Evolutionary conservation across 1,140 invertebrate genomes (phyloP), one percentile per base, ranked within the genome.

Genomic region (Conus ventricosus): DNA sequence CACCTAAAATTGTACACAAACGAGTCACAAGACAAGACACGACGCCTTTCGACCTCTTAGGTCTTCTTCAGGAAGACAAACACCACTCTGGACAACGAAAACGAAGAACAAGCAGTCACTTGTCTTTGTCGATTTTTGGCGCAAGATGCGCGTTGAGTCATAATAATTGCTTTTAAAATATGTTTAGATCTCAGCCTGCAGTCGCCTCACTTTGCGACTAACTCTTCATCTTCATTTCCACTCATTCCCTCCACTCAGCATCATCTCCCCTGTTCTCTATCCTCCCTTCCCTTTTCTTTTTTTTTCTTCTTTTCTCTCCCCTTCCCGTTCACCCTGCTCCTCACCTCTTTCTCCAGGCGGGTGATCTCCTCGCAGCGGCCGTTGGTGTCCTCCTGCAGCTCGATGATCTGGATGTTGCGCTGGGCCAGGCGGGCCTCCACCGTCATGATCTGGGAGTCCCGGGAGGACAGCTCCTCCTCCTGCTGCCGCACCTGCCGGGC

Each of bases 361-460:
- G 88, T 89, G n/a, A 93, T 90, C n/a, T 91, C 90, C 6, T 89
- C 83, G 86, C 90, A 90, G 67, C 93, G 94, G 5, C 91, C 85
- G 87, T 91, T 92, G 54, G 93, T 88, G 39, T 94, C 93, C 88
- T 93, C 92, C 89, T 94, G 93, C 1, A 94, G 88, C 67, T 94
- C 93, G 51, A 93, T 91, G 57, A 94, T 89, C 88, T 94, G 93
- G 60, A 90, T 85, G 80, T 94, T 94, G 4, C 93, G 89, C 88
- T 94, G 93, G 51, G 91, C 92, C 3, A 94, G 92, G 10, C 93
- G 88, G 3, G 91, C 87, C 55, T 94, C 93, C 84, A 93, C 84
- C 0, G 91, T 91, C 17, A 87, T 76, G 67, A 91, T 91, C 80
- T 93, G 90, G 4, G 90, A 85, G n/a, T 94, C 93, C 57, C 89